Evolutionary conservation across 2,888 invertebrate species (phyloP).

Genomic region (Pseudococcus viburni): DNA sequence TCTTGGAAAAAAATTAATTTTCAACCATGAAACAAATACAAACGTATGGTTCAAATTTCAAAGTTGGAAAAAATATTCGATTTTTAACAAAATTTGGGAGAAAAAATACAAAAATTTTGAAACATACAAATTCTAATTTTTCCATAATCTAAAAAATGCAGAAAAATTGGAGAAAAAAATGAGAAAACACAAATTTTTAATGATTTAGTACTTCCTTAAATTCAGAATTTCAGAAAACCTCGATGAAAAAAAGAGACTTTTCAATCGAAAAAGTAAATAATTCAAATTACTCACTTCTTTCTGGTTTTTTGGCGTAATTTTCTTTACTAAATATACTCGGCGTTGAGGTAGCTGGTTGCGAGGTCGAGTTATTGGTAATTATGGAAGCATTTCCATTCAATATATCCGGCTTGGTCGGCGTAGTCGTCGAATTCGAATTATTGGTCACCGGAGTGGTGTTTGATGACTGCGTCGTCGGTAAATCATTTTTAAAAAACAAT

Average conservation of each 20-base stretch:
- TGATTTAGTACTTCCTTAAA: no score
- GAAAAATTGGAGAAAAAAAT: no score
- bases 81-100: no score
- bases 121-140: no score
- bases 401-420: conserved; percentile 71
- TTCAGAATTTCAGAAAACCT: background rate
- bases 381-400: conserved; percentile 59
- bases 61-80: no score
- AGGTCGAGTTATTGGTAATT: conserved; percentile 70
- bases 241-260: background rate
- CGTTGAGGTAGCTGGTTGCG: conserved; percentile 72
- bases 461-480: conserved; percentile 72
- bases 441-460: conserved; percentile 73
- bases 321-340: conserved; percentile 60
- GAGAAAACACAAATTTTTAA: no score
- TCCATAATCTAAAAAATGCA: no score
- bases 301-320: conserved; percentile 64
- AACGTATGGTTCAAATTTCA: no score
- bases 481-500: conserved; percentile 83
- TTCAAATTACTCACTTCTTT: conserved; percentile 57
- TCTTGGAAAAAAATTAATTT: no score
- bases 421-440: conserved; percentile 72
- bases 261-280: background rate
- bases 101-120: no score
- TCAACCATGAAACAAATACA: no score